Base-by-base conservation (phyloP, 2,797 vertebrate species). In the Xiphorhynchus erythropygius region DNA sequence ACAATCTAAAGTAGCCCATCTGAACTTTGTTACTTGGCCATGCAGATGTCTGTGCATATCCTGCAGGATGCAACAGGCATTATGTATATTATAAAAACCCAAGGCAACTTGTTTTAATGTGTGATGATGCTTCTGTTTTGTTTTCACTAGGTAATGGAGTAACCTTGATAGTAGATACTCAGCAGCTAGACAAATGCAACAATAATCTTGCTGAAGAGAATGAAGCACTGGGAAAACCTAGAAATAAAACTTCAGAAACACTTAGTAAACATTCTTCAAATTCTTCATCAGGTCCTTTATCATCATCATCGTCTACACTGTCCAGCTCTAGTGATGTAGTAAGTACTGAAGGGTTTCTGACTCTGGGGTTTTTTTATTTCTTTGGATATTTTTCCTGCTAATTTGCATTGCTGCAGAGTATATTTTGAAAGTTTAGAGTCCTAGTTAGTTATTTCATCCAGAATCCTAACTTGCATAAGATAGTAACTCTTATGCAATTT, bases 281-380 rank as follows among this genome's bases (percentile, higher is more conserved):
- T 97, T 99, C 99, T 80, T 99, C 99, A 60, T 99, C 99, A 80
- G 98, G 99, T 37, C 98, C 98, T 55, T 98, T 98, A 82, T 98
- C 98, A 18, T 99, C 99, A 4, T 98, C 98, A 10, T 98, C 99
- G 18, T 98, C 99, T 35, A 99, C 99, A 2, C 97, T 98, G 70
- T 99, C 99, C 97, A 99, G 99, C 97, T 99, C 99, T 94, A 99
- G 99, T 32, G 99, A 99, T 27, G 99, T 98, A 67, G 99, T 99
- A 97, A 99, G 99, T 99, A 82, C 82, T 84, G 60, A 13, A 67
- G 30, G 6, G 30, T 89, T 94, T 73, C 77, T 56, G 25, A 50
- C 37, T 59, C 50, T 2, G 2, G 9, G 21, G 5, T 76, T 79
- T 79, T 47, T 12, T 11, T 32, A 4, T 83, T 50, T 62, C 4